Evolutionary conservation across 2,113 vertebrate species (phyloP).

Genomic region (Tylochromis polylepis): DNA sequence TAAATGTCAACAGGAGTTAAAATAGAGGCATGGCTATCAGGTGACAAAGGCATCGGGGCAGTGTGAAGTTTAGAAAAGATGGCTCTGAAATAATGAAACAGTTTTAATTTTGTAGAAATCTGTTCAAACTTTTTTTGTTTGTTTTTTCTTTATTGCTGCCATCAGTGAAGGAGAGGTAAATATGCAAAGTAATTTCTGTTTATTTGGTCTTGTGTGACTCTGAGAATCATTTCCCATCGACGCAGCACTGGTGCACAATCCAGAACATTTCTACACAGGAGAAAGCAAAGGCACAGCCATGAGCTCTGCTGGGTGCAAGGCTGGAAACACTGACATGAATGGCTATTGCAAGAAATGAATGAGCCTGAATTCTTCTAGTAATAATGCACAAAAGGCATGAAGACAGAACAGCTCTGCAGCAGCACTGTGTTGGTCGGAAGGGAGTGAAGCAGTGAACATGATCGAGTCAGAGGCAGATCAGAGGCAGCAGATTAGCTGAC

Average conservation of each 20-base stretch:
- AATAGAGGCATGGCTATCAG: background rate
- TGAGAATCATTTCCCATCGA: background rate
- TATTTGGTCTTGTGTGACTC: rapidly evolving
- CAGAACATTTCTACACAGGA: background rate
- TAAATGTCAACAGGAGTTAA: background rate
- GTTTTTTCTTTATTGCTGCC: background rate
- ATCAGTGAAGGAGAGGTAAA: conserved; percentile 63
- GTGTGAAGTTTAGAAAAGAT: background rate
- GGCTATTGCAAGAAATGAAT: background rate
- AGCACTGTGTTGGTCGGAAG: rapidly evolving
- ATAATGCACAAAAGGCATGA: background rate
- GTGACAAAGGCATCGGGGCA: rapidly evolving
- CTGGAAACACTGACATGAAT: background rate
- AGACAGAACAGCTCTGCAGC: background rate
- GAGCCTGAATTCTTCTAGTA: background rate
- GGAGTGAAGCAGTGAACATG: background rate
- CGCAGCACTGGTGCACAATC: rapidly evolving
- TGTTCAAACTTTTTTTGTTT: background rate
- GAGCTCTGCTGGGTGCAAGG: background rate
- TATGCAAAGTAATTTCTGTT: background rate
- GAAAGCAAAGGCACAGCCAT: too few relatives aligned
- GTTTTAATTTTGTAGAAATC: rapidly evolving
- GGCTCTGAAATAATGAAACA: rapidly evolving
- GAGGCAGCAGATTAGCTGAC: background rate
- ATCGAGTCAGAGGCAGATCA: background rate